These are phyloP conservation scores for Himantopus leucocephalus DNA, from an alignment of 2,113 vertebrate genomes.

Conservation along the genomic window DNA sequence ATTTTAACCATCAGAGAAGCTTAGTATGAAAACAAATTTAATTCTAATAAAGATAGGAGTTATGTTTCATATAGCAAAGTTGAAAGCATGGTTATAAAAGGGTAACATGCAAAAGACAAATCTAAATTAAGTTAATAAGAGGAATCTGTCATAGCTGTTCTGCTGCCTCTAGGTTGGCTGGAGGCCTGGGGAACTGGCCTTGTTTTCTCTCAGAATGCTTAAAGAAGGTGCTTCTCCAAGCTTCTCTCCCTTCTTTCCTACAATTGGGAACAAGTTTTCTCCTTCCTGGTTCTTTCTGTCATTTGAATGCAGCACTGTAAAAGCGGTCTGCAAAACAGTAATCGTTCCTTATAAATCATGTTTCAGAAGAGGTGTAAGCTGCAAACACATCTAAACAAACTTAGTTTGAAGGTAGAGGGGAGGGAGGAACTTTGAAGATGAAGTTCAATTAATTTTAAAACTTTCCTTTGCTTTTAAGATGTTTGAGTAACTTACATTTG, in stretches of 20 bases:
- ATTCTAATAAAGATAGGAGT: not conserved
- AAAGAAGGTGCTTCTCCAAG: not conserved
- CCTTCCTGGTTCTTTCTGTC: not conserved
- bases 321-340: not conserved
- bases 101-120: not conserved
- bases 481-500: not conserved
- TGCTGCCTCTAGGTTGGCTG: not conserved
- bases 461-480: not conserved
- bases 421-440: not conserved
- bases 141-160: not conserved
- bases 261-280: not conserved
- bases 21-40: slow-evolving; percentile 11
- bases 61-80: not conserved
- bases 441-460: not conserved
- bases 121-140: slow-evolving; percentile 27
- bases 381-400: not conserved
- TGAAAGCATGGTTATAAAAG: not conserved
- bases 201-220: not conserved
- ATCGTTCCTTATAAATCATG: not conserved
- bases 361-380: not conserved
- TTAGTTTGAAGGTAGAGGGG: not conserved
- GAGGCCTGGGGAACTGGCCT: not conserved
- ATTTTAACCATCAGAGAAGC: not conserved
- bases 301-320: not conserved
- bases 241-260: not conserved